phyloP scores from a whole-genome alignment of 2,113 vertebrate species.

The Apteryx mantelli region DNA sequence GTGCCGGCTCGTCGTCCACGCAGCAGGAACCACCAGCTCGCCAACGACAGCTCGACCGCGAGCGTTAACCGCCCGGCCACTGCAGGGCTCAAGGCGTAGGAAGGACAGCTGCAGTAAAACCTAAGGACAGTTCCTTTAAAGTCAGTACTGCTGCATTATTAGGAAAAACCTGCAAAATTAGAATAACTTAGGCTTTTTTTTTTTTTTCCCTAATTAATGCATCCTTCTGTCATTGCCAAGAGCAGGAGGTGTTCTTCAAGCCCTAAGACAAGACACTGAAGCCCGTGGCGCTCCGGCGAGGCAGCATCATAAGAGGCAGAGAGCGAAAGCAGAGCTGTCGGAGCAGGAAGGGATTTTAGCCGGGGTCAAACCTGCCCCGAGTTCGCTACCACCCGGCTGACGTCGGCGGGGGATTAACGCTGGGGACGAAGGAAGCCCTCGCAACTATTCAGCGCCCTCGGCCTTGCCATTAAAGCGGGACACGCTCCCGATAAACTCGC shows the following conservation, averaged over 20 bases:
- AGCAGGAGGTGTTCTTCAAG: not conserved
- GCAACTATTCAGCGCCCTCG: fast-evolving
- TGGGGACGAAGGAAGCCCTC: not conserved
- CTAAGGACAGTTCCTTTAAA: not conserved
- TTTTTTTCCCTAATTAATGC: not conserved
- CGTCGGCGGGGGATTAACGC: not conserved
- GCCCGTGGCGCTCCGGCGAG: not conserved
- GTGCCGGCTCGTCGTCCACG: not conserved
- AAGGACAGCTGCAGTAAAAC: not conserved
- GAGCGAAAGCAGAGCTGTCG: not conserved
- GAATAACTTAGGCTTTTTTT: not conserved
- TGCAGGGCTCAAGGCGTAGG: not conserved
- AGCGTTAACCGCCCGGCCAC: not conserved
- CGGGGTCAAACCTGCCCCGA: not conserved
- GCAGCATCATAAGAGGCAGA: not conserved
- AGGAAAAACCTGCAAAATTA: not conserved
- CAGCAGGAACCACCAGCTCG: not conserved
- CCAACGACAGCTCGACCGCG: fast-evolving
- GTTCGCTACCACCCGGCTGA: not conserved
- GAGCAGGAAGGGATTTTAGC: not conserved
- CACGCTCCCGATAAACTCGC: not conserved
- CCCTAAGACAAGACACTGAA: not conserved
- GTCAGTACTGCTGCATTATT: fast-evolving
- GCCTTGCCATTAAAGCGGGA: not conserved
- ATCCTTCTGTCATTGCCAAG: not conserved